Evolutionary conservation across 2,797 vertebrate genomes (phyloP).

Genomic region (Anguilla marmorata): DNA sequence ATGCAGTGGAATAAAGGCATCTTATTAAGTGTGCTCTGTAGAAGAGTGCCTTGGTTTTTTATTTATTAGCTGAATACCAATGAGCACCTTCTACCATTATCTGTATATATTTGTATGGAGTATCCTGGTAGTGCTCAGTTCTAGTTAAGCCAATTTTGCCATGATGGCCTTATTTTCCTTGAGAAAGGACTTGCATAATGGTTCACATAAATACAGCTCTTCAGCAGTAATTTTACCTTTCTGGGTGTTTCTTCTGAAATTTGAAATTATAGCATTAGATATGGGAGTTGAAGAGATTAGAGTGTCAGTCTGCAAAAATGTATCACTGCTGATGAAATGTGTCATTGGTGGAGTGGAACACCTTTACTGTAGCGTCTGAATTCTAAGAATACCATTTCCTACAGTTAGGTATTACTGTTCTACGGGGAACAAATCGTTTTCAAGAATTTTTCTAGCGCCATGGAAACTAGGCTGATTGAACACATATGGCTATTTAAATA

Average conservation of each 20-base stretch:
- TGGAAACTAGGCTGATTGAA: constrained; percentile 64
- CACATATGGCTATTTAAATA: constrained; percentile 70
- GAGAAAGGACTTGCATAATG: neutral
- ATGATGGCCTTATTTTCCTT: neutral
- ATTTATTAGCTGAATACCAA: neutral
- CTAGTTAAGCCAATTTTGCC: neutral
- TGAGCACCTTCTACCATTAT: neutral
- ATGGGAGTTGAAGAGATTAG: neutral
- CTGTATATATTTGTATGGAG: neutral
- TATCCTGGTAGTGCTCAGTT: neutral
- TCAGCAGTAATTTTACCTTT: neutral
- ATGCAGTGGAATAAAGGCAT: neutral
- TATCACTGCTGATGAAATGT: constrained; percentile 15
- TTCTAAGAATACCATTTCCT: constrained; percentile 39
- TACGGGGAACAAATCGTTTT: constrained; percentile 47
- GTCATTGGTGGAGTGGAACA: constrained; percentile 36
- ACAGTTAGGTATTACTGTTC: constrained; percentile 12
- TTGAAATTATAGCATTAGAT: neutral
- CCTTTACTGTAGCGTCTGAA: constrained; percentile 30
- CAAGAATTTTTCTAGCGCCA: constrained; percentile 49
- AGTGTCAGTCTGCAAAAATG: constrained; percentile 15
- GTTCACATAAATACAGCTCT: neutral
- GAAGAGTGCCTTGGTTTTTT: neutral
- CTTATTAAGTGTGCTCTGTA: neutral
- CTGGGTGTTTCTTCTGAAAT: neutral